These are phyloP conservation scores for Drosophila flavopinicola DNA, from an alignment of 2,888 invertebrate species.

Conservation along the genomic window DNA sequence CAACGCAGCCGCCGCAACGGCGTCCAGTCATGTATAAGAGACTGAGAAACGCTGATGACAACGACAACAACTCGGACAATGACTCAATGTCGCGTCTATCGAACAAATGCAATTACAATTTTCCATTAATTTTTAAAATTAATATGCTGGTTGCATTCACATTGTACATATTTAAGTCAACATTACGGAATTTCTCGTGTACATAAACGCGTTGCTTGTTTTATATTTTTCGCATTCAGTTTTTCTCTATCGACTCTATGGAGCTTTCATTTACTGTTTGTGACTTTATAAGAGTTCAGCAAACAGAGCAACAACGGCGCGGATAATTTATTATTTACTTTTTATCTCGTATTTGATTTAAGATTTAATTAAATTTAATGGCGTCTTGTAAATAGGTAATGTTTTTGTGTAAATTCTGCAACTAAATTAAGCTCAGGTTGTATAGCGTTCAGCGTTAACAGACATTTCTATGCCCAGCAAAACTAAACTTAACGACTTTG, in stretches of 20 bases:
- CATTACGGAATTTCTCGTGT: slow-evolving; percentile 23
- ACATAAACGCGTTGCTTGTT: slow-evolving; percentile 38
- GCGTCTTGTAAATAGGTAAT: slow-evolving; percentile 61
- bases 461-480: slow-evolving; percentile 38
- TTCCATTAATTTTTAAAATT: slow-evolving; percentile 73
- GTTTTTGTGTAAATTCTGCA: slow-evolving; percentile 33
- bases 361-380: slow-evolving; percentile 14
- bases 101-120: slow-evolving; percentile 75
- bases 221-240: slow-evolving; percentile 23
- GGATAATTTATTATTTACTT: slow-evolving; percentile 48
- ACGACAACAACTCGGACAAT: slow-evolving; percentile 14
- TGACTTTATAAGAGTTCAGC: slow-evolving; percentile 7
- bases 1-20: slow-evolving; percentile 70
- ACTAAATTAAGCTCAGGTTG: slow-evolving; percentile 71
- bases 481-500: slow-evolving; percentile 19
- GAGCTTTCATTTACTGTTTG: slow-evolving; percentile 28
- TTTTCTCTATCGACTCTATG: slow-evolving; percentile 7
- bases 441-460: slow-evolving; percentile 58
- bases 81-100: slow-evolving; percentile 55
- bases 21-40: slow-evolving; percentile 78
- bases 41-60: slow-evolving; percentile 13
- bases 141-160: slow-evolving; percentile 64
- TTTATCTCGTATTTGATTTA: slow-evolving; percentile 22
- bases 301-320: slow-evolving; percentile 7
- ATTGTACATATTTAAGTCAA: slow-evolving; percentile 49